Base-by-base conservation (phyloP, 2,113 vertebrate genomes). In the Nanorana parkeri region DNA sequence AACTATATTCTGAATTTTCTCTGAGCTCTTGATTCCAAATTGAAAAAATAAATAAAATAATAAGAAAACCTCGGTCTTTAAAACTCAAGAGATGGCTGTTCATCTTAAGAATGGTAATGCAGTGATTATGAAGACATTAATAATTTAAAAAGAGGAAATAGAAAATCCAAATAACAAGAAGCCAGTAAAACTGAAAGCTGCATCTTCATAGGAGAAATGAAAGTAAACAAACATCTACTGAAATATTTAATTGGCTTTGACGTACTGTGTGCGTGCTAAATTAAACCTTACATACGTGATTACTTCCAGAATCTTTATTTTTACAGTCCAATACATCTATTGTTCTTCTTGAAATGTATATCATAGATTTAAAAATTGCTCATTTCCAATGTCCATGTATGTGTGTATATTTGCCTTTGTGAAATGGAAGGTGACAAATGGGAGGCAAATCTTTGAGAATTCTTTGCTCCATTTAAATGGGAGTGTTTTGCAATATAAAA, bases 171-270 rank as follows among this genome's bases (percentile, higher is more conserved):
- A 61, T 73, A 81, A 73, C 55, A 71, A 72, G 78, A 51, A 68
- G 23, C 41, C 32, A 32, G 61, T 56, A 16, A 72, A 81, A 61
- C 67, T 64, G 20, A 29, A 71, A 13, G 19, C 41, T 4, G 60
- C 51, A n/a, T 24, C 61, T 58, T 20, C 23, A 74, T 56, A 56
- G n/a, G 47, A 68, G 68, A 76, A 56, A 52, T 4, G 72, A 24
- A 68, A 23, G 16, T 60, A 58, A 68, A 19, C 60, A 73, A 21
- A 54, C 24, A 52, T 19, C 47, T 76, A 17, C 28, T 66, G 10
- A 76, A 83, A 83, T 68, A 60, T 75, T 83, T 76, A 68, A 66
- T 54, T 36, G 41, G 68, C 16, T n/a, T 58, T 75, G 80, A 81
- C 79, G 58, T 24, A 64, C 65, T 81, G 61, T 76, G 68, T 83